Conservation (phyloP, 2,797 vertebrate species). For the Danio albolineatus region DNA sequence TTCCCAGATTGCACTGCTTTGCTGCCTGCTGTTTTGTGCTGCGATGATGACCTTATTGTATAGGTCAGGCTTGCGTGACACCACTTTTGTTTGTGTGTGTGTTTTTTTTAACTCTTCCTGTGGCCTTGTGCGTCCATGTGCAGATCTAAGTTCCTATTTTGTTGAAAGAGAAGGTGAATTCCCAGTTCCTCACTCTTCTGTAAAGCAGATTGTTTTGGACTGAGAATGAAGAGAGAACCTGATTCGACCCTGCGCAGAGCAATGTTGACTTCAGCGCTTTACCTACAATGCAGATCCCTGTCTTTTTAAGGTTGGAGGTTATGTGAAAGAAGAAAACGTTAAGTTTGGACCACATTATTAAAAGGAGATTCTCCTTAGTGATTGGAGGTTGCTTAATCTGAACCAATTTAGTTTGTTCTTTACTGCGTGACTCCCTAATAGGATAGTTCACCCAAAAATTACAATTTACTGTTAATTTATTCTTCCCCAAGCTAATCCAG, state of each 20-base stretch:
- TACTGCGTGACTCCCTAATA: too few relatives aligned
- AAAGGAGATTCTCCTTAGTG: neutral
- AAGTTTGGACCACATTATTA: neutral
- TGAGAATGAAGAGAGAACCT: neutral
- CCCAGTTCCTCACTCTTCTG: neutral
- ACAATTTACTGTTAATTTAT: too few relatives aligned
- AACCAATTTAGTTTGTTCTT: too few relatives aligned
- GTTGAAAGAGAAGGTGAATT: conserved; percentile 42
- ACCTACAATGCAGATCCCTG: neutral
- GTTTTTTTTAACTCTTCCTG: conserved; percentile 8
- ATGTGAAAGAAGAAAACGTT: neutral
- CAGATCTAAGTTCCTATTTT: neutral
- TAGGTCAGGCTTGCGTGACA: conserved; percentile 4
- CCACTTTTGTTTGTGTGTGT: neutral
- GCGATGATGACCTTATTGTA: neutral
- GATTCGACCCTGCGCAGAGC: neutral
- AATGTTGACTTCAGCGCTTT: neutral
- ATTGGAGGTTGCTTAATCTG: neutral
- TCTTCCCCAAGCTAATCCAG: too few relatives aligned
- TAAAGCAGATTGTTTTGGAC: conserved; percentile 28
- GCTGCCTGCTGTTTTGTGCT: conserved; percentile 18
- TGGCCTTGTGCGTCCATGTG: conserved; percentile 40
- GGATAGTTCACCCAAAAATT: too few relatives aligned
- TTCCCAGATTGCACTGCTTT: conserved; percentile 73
- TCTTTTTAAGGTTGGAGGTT: neutral